These are phyloP conservation scores for Menidia menidia DNA, from an alignment of 2,797 vertebrate species.

Conservation along the genomic window DNA sequence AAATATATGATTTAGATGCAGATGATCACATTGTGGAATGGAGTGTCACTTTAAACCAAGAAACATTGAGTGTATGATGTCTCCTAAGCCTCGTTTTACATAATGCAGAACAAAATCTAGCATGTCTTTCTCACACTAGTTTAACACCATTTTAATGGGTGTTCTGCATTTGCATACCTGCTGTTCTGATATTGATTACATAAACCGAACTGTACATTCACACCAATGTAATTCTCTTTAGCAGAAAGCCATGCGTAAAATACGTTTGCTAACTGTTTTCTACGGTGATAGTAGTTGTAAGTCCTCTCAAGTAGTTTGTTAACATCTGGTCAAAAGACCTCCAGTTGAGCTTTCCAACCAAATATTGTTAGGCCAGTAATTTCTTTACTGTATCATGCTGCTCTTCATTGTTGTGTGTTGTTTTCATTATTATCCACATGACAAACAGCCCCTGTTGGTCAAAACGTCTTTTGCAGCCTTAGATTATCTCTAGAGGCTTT, in stretches of 20 bases:
- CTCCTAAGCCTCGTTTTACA: constrained; percentile 29
- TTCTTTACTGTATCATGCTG: constrained; percentile 39
- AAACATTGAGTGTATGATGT: constrained; percentile 4
- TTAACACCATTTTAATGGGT: constrained; percentile 41
- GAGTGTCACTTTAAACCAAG: constrained; percentile 25
- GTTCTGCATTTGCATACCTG: constrained; percentile 55
- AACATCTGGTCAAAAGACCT: constrained; percentile 63
- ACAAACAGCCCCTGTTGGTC: constrained; percentile 65
- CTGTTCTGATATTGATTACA: constrained; percentile 52
- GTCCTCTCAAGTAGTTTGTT: constrained; percentile 31
- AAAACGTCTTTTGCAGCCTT: constrained; percentile 52
- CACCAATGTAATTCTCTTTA: constrained; percentile 48
- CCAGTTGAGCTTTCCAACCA: constrained; percentile 53
- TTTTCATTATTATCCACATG: constrained; percentile 61
- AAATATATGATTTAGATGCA: not conserved
- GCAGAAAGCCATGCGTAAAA: constrained; percentile 53
- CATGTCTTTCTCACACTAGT: not conserved
- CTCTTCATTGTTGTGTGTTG: constrained; percentile 35
- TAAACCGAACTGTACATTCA: constrained; percentile 37
- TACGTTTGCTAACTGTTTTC: constrained; percentile 45
- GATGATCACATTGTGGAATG: not conserved
- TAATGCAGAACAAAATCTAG: constrained; percentile 28
- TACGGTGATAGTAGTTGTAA: not conserved
- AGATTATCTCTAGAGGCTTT: constrained; percentile 68
- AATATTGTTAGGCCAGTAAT: constrained; percentile 51